Conservation (phyloP, 2,888 invertebrate genomes). For the Lithophane semibrunnea region DNA sequence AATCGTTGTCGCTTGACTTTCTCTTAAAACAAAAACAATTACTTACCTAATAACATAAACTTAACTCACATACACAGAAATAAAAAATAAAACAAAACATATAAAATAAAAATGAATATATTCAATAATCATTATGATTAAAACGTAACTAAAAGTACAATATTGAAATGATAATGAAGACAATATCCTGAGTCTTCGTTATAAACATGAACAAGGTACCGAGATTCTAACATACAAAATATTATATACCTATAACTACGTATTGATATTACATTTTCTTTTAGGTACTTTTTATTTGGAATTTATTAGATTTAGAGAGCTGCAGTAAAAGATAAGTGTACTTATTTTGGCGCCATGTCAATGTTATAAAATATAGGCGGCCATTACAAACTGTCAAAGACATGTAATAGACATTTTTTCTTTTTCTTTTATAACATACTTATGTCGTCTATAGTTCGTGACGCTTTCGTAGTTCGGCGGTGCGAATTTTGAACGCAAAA, state of each 20-base stretch:
- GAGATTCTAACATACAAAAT: slow-evolving; percentile 86
- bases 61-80: slow-evolving; percentile 75
- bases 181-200: slow-evolving; percentile 62
- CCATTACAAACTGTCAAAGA: slow-evolving; percentile 57
- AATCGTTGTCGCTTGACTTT: slow-evolving; percentile 49
- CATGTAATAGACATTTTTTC: slow-evolving; percentile 39
- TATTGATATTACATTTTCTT: slow-evolving; percentile 77
- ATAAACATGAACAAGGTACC: slow-evolving; percentile 80
- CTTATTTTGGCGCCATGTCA: slow-evolving; percentile 64
- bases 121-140: slow-evolving; percentile 88
- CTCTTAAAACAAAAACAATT: slow-evolving; percentile 51
- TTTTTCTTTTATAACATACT: slow-evolving; percentile 62
- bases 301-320: slow-evolving; percentile 79
- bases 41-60: slow-evolving; percentile 54
- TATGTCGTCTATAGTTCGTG: slow-evolving; percentile 77
- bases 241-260: slow-evolving; percentile 74
- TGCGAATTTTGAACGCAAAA: slow-evolving; percentile 80
- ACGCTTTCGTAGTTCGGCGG: slow-evolving; percentile 82
- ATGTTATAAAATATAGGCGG: slow-evolving; percentile 60
- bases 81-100: slow-evolving; percentile 88
- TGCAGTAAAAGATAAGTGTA: slow-evolving; percentile 62
- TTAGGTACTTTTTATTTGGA: slow-evolving; percentile 78
- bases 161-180: slow-evolving; percentile 81
- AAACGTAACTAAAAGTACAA: slow-evolving; percentile 85
- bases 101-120: slow-evolving; percentile 90